phyloP scores from a whole-genome alignment of 2,113 vertebrate genomes.

The Carettochelys insculpta region DNA sequence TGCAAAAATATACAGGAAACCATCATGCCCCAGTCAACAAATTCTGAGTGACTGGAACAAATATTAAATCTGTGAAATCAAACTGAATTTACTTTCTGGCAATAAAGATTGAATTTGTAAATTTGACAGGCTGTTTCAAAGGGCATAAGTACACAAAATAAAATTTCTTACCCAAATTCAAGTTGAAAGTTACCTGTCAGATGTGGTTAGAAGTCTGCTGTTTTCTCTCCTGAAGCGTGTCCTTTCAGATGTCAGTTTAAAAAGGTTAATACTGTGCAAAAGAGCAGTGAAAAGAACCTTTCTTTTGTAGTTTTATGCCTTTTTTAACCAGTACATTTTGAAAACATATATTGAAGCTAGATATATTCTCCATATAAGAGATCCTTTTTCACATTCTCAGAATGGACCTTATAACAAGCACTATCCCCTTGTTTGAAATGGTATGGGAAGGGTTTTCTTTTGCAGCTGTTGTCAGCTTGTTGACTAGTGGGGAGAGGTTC shows the following conservation, averaged over 20 bases:
- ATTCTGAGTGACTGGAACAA: slow-evolving; percentile 66
- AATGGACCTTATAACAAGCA: background rate
- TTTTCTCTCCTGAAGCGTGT: slow-evolving; percentile 81
- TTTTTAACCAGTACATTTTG: slow-evolving; percentile 52
- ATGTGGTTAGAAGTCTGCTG: slow-evolving; percentile 84
- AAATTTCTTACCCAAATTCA: slow-evolving; percentile 75
- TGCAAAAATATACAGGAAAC: slow-evolving; percentile 20
- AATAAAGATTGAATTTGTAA: slow-evolving; percentile 73
- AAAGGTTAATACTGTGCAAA: slow-evolving; percentile 87
- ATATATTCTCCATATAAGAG: background rate
- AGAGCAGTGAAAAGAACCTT: slow-evolving; percentile 78
- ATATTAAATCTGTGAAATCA: slow-evolving; percentile 75
- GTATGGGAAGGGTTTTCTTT: background rate
- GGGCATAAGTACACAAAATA: slow-evolving; percentile 73
- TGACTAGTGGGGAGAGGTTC: background rate
- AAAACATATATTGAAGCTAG: background rate
- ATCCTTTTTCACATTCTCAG: background rate
- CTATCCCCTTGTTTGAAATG: background rate
- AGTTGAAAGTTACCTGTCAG: slow-evolving; percentile 87
- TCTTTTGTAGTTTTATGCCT: slow-evolving; percentile 74
- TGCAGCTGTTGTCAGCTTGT: background rate
- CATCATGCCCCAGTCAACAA: slow-evolving; percentile 45
- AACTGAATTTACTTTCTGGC: slow-evolving; percentile 75
- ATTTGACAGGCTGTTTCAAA: slow-evolving; percentile 77
- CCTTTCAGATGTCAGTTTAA: slow-evolving; percentile 87